Evolutionary conservation across 2,888 invertebrate genomes (phyloP), one percentile per base, ranked within the genome.

Genomic region (Bellardia pandia): DNA sequence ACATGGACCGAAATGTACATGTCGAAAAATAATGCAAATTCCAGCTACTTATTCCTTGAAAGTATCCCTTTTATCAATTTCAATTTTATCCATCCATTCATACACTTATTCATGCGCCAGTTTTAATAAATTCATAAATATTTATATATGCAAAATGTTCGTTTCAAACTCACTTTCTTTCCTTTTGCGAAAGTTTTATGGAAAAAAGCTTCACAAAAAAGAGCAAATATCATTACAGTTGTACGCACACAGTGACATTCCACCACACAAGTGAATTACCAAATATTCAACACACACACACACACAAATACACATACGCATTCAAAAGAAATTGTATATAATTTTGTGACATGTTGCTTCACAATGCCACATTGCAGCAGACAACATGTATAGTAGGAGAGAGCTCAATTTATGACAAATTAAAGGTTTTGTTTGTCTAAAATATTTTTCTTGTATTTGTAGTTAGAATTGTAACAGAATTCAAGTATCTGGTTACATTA

Each of bases 61-160:
- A 66, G 30, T 56, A 60, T 69, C 69, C 53, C 62, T 69, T 69
- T 82, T 75, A 75, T 48, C 64, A 64, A 71, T 64, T 82, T 78
- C 40, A 51, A 51, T 77, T 77, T 40, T 42, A 60, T 37, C 33
- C 62, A 71, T 78, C 23, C 76, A 69, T 33, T 79, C 80, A 51
- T 83, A 11, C 45, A 51, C 3, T 13, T 74, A 75, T 68, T 71
- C 85, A 83, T 74, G 58, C 40, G 48, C 58, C 82, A 85, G 90
- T 91, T 91, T 92, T 91, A 96, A 93, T 95, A 96, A 92, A 96
- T 93, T 91, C 93, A 93, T 93, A 93, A 93, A 93, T 93, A 93
- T 93, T 93, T 93, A 93, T 93, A 90, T 91, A 93, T 93, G 93
- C 93, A 92, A 93, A 92, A 93, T 90, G 90, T 89, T 86, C 16